Evolutionary conservation across 2,797 vertebrate species (phyloP).

Genomic region (Mycteria americana): DNA sequence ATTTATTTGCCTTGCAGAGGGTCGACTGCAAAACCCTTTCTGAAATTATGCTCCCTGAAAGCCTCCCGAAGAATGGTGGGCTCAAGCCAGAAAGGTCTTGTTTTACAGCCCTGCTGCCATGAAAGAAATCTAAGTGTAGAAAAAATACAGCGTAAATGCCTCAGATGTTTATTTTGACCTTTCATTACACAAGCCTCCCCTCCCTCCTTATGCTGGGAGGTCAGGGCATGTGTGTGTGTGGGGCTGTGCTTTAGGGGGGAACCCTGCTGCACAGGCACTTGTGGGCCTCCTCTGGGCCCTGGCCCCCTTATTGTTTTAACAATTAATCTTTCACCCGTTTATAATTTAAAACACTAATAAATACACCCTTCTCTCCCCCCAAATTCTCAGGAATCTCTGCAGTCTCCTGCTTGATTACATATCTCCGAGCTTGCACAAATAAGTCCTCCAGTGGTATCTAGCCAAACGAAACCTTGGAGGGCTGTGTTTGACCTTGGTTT

Average conservation of each 20-base stretch:
- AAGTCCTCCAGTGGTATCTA: not conserved
- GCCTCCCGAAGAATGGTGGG: not conserved
- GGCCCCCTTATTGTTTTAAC: constrained; percentile 23
- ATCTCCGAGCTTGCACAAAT: not conserved
- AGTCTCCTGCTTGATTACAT: not conserved
- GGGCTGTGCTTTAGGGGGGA: not conserved
- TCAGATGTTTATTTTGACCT: constrained; percentile 38
- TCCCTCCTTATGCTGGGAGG: not conserved
- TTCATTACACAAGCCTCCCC: not conserved
- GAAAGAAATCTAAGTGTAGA: not conserved
- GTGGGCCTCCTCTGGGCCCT: not conserved
- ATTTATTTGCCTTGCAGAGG: constrained; percentile 2
- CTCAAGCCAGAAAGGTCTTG: constrained; percentile 6
- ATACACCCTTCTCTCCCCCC: not conserved
- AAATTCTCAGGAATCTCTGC: not conserved
- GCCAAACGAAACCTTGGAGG: not conserved
- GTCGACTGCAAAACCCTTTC: not conserved
- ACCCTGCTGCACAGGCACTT: not conserved
- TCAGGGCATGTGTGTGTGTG: not conserved
- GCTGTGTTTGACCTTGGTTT: constrained; percentile 45
- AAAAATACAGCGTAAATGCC: constrained; percentile 16
- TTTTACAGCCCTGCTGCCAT: not conserved
- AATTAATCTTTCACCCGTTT: not conserved
- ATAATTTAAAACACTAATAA: constrained; percentile 9
- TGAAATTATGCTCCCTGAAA: not conserved